Base-by-base conservation (phyloP, 2,113 vertebrate genomes). In the Theristicus caerulescens region DNA sequence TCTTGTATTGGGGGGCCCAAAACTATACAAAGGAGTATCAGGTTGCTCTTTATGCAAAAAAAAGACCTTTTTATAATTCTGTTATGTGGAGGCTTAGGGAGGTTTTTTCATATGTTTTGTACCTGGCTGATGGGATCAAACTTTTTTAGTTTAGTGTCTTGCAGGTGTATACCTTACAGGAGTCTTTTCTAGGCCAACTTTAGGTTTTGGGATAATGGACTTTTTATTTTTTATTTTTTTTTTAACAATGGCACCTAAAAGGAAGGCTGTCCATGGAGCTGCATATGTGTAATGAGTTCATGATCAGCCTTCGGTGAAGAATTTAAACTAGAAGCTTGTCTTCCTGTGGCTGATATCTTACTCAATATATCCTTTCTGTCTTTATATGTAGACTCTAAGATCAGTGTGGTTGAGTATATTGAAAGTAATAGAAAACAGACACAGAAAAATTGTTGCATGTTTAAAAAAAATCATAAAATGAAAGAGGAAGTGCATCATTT, bases 401-500 rank as follows among this genome's bases (percentile, higher is more conserved):
- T 95, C 69, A 82, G 70, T 87, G 66, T 59, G 62, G 74, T 64
- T 82, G 61, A 77, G 32, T 93, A 49, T 76, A 83, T 44, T 86
- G 58, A 86, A 86, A 91, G 58, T 91, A 94, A 95, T 85, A 85
- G 54, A 94, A 92, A 91, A 89, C 94, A 95, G 89, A 77, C 52
- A 27, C 67, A 92, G 74, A 92, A 97, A 94, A 96, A 94, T 76
- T 79, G 85, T 95, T 87, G 93, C 88, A 95, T 84, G 94, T 93
- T 96, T 73, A 31, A 70, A 77, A 86, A 88, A 92, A 90, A 96
- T 59, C 69, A 72, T 92, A 87, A 95, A 96, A 92, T 86, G 88
- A 76, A 95, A 92, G 88, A 93, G 96, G 94, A 97, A 96, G 95
- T 95, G 94, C 95, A 94, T 97, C 96, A 97, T 95, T 93, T 89